phyloP scores from a whole-genome alignment of 1,140 invertebrate genomes.

The Diuraphis noxia region DNA sequence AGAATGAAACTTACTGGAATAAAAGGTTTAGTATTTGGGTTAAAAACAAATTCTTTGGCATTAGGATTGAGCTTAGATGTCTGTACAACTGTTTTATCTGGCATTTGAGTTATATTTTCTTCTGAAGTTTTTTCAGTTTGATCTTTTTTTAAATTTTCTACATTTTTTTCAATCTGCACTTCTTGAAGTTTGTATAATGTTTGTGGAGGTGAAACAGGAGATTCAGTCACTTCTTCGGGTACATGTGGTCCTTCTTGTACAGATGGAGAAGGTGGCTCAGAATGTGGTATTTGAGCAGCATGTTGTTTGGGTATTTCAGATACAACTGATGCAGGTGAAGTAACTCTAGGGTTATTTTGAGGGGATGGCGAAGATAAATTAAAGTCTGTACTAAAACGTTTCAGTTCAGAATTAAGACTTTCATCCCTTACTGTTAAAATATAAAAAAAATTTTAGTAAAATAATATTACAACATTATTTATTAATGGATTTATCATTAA shows the following conservation, averaged over 20 bases:
- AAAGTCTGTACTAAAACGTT: slow-evolving; percentile 50
- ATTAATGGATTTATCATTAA: not conserved
- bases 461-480: not conserved
- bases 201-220: slow-evolving; percentile 56
- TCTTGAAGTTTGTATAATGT: slow-evolving; percentile 57
- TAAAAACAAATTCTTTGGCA: slow-evolving; percentile 81
- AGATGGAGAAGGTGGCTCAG: slow-evolving; percentile 59
- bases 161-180: slow-evolving; percentile 56
- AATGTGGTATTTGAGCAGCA: slow-evolving; percentile 37
- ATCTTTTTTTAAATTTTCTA: slow-evolving; percentile 57
- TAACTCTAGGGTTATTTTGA: slow-evolving; percentile 36
- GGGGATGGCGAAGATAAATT: slow-evolving; percentile 43
- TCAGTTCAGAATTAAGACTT: slow-evolving; percentile 50
- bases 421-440: slow-evolving; percentile 41
- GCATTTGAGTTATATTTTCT: slow-evolving; percentile 1
- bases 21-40: slow-evolving; percentile 83
- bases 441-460: slow-evolving; percentile 4
- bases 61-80: slow-evolving; percentile 84
- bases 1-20: slow-evolving; percentile 69
- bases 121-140: slow-evolving; percentile 54
- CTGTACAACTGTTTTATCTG: slow-evolving; percentile 61
- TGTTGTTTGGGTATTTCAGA: slow-evolving; percentile 39
- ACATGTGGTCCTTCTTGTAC: slow-evolving; percentile 61
- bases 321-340: slow-evolving; percentile 36
- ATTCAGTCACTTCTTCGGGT: slow-evolving; percentile 57